phyloP scores from a whole-genome alignment of 2,113 vertebrate genomes.

The Ciconia boyciana region DNA sequence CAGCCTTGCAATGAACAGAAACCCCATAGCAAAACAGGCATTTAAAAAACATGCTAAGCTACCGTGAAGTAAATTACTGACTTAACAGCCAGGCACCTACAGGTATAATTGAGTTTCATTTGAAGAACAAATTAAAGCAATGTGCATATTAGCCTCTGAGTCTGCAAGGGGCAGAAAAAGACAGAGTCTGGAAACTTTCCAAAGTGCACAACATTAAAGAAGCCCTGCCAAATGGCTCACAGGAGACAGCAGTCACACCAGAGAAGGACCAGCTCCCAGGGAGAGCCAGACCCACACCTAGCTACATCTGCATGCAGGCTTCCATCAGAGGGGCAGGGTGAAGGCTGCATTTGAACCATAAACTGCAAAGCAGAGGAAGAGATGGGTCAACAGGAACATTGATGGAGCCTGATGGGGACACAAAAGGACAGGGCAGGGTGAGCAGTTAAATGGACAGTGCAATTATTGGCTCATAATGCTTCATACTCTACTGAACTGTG shows the following conservation, averaged over 20 bases:
- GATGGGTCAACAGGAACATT: background rate
- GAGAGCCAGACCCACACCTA: background rate
- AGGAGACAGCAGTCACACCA: background rate
- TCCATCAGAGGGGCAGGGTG: background rate
- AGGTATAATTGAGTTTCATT: slow-evolving; percentile 9
- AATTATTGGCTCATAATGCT: background rate
- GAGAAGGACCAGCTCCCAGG: background rate
- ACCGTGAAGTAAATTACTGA: slow-evolving; percentile 39
- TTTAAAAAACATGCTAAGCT: slow-evolving; percentile 31
- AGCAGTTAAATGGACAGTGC: background rate
- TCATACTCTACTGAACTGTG: background rate
- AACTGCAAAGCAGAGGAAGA: background rate
- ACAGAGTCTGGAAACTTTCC: slow-evolving; percentile 28
- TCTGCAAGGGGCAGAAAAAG: background rate
- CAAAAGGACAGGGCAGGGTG: background rate
- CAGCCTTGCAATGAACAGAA: background rate
- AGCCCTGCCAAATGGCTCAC: background rate
- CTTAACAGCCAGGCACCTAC: slow-evolving; percentile 37
- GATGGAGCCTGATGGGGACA: background rate
- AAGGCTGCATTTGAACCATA: background rate
- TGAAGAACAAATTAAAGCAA: slow-evolving; percentile 58
- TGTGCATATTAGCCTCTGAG: background rate
- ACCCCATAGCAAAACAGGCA: background rate
- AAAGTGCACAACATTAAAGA: background rate
- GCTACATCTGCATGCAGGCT: background rate